Evolutionary conservation across 1,140 invertebrate genomes (phyloP).

Genomic region (Heliconius melpomene): DNA sequence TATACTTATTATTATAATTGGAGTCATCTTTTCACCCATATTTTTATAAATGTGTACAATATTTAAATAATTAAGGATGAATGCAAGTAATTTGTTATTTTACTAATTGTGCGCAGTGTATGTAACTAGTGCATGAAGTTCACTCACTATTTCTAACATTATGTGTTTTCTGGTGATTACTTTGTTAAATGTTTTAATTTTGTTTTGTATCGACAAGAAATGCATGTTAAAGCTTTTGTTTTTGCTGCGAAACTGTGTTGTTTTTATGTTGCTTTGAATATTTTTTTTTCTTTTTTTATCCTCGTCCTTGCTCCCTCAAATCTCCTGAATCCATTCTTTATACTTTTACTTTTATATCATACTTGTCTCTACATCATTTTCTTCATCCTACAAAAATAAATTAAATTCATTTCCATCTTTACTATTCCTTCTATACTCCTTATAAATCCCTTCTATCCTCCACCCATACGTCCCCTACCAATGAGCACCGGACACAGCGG

Average conservation of each 20-base stretch:
- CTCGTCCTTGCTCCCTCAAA: neutral
- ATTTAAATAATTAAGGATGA: neutral
- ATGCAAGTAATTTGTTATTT: conserved; percentile 6
- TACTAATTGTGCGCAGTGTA: conserved; percentile 43
- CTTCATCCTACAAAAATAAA: neutral
- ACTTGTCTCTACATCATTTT: neutral
- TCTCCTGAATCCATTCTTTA: neutral
- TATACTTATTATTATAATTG: too few species aligned
- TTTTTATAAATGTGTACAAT: neutral
- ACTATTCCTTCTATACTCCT: neutral
- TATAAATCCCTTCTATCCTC: neutral
- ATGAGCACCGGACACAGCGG: conserved; percentile 46
- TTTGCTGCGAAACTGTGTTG: conserved; percentile 68
- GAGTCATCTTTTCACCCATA: neutral
- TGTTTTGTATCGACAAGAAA: conserved; percentile 28
- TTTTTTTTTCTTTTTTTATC: conserved; percentile 62
- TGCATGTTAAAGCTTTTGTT: conserved; percentile 68
- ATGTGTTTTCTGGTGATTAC: conserved; percentile 59
- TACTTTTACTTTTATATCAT: neutral
- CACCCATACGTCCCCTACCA: conserved; percentile 22
- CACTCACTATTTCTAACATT: conserved; percentile 46
- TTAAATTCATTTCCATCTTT: neutral
- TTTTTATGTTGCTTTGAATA: conserved; percentile 78
- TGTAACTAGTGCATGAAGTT: conserved; percentile 50
- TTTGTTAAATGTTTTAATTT: conserved; percentile 45